Conservation (phyloP, 2,113 vertebrate species). For the Verasper variegatus region DNA sequence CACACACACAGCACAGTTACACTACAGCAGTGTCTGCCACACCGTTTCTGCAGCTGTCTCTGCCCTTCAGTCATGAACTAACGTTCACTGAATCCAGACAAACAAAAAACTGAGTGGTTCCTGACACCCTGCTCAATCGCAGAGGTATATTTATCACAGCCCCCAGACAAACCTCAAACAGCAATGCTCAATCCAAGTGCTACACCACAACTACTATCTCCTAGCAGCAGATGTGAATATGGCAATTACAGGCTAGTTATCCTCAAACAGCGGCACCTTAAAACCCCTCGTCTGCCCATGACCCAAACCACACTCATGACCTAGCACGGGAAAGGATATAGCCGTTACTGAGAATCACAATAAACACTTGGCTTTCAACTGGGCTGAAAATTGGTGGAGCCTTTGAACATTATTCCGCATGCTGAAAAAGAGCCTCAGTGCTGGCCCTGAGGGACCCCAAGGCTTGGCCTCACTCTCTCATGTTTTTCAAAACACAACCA, state of each 20-base stretch:
- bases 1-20: slow-evolving; percentile 29
- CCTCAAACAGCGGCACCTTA: slow-evolving; percentile 34
- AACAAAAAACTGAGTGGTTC: slow-evolving; percentile 49
- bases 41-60: slow-evolving; percentile 62
- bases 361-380: slow-evolving; percentile 65
- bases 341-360: slow-evolving; percentile 58
- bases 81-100: slow-evolving; percentile 45
- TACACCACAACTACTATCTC: slow-evolving; percentile 40
- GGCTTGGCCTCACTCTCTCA: slow-evolving; percentile 53
- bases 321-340: slow-evolving; percentile 42
- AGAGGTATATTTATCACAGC: slow-evolving; percentile 64
- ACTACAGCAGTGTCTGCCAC: slow-evolving; percentile 53
- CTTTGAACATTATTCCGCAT: slow-evolving; percentile 65
- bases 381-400: slow-evolving; percentile 52
- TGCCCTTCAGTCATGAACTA: slow-evolving; percentile 55
- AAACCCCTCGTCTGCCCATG: slow-evolving; percentile 20
- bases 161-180: slow-evolving; percentile 44
- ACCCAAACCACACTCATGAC: slow-evolving; percentile 30
- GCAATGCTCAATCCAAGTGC: slow-evolving; percentile 27
- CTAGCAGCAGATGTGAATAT: slow-evolving; percentile 51
- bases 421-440: slow-evolving; percentile 51
- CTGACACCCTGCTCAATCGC: slow-evolving; percentile 64
- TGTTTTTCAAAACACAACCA: slow-evolving; percentile 73
- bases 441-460: slow-evolving; percentile 42
- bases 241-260: slow-evolving; percentile 40